Evolutionary conservation across 2,113 vertebrate genomes (phyloP), one percentile per base, ranked within the genome.

Genomic region (Sarotherodon lohbergeri): DNA sequence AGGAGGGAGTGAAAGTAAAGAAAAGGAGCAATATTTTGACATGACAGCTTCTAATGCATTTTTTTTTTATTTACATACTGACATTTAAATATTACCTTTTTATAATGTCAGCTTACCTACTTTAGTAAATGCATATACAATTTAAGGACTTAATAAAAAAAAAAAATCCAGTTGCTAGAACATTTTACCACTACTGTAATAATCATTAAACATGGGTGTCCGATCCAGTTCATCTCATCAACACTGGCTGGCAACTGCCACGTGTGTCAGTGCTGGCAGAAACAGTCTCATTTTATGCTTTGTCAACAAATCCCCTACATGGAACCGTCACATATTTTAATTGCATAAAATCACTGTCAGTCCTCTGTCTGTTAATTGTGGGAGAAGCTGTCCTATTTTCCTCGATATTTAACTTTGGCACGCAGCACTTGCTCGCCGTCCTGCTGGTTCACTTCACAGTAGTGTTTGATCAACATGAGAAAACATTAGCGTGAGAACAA

Each of bases 401-500:
- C 50, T 43, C 11, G 3, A 82, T 82, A 16, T 82, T 79, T 66
- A 34, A 57, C 82, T 83, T 83, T 79, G 88, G 82, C 29, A 84
- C 41, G 12, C 27, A 84, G 52, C 55, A 12, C 57, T 80, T 41
- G 19, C n/a, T 76, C n/a, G 2, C 3, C 2, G 7, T 83, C 78
- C 83, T 2, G 12, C 83, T 81, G 87, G 76, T 34, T 87, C 82
- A 12, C 76, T 32, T 57, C 46, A 68, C 78, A 63, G 16, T 82
- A 73, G 57, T 27, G 7, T 87, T 88, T 88, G 82, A 92, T 87
- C 86, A 88, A 50, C 73, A 76, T 32, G 2, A 48, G 61, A 71
- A 88, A 90, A 84, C 82, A 80, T 39, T 66, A 83, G 76, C 5
- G 54, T 81, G 89, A 66, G 85, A 93, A 87, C 82, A 81, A 87